Base-by-base conservation (phyloP, 2,888 invertebrate species). In the Acrobasis repandana region DNA sequence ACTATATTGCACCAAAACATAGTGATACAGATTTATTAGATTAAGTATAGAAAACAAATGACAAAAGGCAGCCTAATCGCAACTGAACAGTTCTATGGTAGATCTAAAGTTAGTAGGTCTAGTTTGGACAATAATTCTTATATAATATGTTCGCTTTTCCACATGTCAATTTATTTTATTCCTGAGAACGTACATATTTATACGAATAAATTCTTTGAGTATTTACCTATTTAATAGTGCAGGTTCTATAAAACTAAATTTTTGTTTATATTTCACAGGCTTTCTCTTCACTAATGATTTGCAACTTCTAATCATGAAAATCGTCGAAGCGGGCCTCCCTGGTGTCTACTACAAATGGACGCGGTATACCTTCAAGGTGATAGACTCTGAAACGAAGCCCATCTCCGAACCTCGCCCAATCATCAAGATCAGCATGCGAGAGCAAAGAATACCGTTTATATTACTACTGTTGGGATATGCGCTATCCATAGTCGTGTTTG, bases 321-420 rank as follows among this genome's bases (percentile, higher is more conserved):
- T 84, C 0, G 60, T 72, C 9, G 80, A 83, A 71, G 75, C 83
- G 0, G 86, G 86, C 0, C 63, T 86, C 1, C 79, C 85, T 0
- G 34, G 63, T 0, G 71, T 64, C 48, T 86, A 86, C 69, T 80
- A 85, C 66, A 67, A 61, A 4, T 83, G 82, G 85, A 82, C 85
- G 0, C 67, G 71, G 3, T 65, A 69, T 36, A 70, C 76, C 9
- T 68, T 79, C 2, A 65, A 67, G 2, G 61, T 80, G 2, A 61
- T 71, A 1, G 65, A 67, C 14, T 10, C 34, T 0, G 59, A 65
- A 11, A 51, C 65, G 0, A 63, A 61, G 14, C 54, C 48, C 0
- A 63, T 56, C 0, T 64, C 67, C 0, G 69, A 76, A 49, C 71
- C 77, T 0, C 67, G 85, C 0, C 68, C 73, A 0, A 73, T 68